phyloP scores from a whole-genome alignment of 2,888 invertebrate genomes.

The Drosophila borborema region DNA sequence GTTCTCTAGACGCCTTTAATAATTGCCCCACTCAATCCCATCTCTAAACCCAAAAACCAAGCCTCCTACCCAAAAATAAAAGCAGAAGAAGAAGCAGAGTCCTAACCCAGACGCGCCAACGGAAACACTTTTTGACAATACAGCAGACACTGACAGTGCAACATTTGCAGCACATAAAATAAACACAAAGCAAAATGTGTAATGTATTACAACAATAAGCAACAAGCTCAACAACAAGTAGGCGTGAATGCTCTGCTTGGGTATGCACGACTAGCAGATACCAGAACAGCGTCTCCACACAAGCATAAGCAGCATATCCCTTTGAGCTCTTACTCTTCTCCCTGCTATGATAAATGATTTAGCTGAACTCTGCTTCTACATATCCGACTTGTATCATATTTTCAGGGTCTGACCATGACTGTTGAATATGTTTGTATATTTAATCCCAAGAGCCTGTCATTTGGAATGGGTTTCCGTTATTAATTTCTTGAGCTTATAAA shows the following conservation, averaged over 20 bases:
- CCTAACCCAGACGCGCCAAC: slow-evolving; percentile 47
- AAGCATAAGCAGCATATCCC: too few relatives aligned
- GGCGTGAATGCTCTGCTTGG: background rate
- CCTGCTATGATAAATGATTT: background rate
- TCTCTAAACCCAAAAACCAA: background rate
- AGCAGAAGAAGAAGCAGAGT: background rate
- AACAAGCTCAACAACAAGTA: slow-evolving; percentile 31
- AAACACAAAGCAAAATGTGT: slow-evolving; percentile 52
- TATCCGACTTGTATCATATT: background rate
- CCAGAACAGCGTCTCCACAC: background rate
- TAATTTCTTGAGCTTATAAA: background rate
- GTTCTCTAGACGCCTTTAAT: background rate
- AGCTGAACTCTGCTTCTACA: background rate
- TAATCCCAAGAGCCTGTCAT: background rate
- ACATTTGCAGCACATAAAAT: slow-evolving; percentile 58
- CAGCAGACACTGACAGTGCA: slow-evolving; percentile 19
- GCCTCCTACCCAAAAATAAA: background rate
- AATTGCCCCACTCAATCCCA: background rate
- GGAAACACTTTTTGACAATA: slow-evolving; percentile 12
- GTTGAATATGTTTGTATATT: background rate
- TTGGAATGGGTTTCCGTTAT: background rate
- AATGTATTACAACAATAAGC: slow-evolving; percentile 44
- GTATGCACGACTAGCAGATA: background rate
- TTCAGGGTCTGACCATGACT: background rate
- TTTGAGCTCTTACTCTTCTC: too few relatives aligned